Base-by-base conservation (phyloP, 2,113 vertebrate genomes). In the Thunnus thynnus region DNA sequence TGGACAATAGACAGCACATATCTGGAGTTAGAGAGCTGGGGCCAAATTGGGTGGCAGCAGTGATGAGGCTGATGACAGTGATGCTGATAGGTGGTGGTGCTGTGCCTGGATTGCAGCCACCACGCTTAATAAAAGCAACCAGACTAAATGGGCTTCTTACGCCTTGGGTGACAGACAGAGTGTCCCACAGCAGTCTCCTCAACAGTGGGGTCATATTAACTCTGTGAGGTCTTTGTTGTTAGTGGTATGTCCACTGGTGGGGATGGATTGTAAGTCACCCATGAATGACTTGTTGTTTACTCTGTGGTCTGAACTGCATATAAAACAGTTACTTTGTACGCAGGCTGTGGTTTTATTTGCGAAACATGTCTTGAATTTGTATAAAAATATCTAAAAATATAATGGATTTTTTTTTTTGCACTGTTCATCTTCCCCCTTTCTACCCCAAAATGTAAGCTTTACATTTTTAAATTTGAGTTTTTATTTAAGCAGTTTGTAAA, bases 51-150 rank as follows among this genome's bases (percentile, higher is more conserved):
- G 70, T 66, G 47, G 63, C 54, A 75, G 22, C 36, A 46, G 18
- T 54, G 78, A 62, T 82, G 78, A 70, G 44, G 61, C 32, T 11
- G 80, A 71, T 66, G 81, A 74, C 47, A 78, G 77, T 70, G 73
- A 84, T 74, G 77, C 52, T 87, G 77, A 74, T 68, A 41, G 51
- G 73, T 73, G 74, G 63, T 22, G 4, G 25, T 44, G 41, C 54
- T 62, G 65, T 48, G 63, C 3, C 54, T 75, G 72, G 73, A 75
- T 41, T 27, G 71, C 48, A 63, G 69, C 80, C 63, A 72, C 14
- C 60, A 25, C 13, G 11, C 69, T 80, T 74, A 77, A 80, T 62
- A 52, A 74, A 48, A 58, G 65, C 68, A 27, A 17, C 58, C 14
- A 1, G 18, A 62, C 48, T 56, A 66, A 66, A 76, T 20, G 48